These are phyloP conservation scores for Pachypanchax playfairii DNA, from an alignment of 2,113 vertebrate species.

Conservation along the genomic window DNA sequence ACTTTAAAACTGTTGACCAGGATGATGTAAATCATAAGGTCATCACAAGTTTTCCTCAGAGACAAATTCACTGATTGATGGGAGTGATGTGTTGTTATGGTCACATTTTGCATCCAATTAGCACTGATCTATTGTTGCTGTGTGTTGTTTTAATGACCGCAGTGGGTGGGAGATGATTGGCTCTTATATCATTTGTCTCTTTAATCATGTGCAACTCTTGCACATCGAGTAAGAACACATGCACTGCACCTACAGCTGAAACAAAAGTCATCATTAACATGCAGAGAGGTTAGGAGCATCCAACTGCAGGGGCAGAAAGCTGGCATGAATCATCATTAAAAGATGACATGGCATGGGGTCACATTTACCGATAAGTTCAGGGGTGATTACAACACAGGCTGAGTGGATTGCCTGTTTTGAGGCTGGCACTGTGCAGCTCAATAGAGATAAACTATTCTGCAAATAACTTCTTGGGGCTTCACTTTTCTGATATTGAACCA, in stretches of 20 bases:
- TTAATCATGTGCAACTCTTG: constrained; percentile 87
- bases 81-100: constrained; percentile 79
- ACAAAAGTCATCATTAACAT: constrained; percentile 66
- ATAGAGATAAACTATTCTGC: constrained; percentile 66
- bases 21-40: constrained; percentile 71
- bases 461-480: constrained; percentile 62
- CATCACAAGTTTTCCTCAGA: constrained; percentile 80
- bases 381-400: constrained; percentile 25
- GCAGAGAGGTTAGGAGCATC: constrained; percentile 51
- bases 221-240: constrained; percentile 76
- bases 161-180: constrained; percentile 89
- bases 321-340: constrained; percentile 71
- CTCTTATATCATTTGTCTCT: constrained; percentile 88
- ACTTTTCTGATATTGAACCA: constrained; percentile 71
- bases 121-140: constrained; percentile 87
- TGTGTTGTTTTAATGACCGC: constrained; percentile 86
- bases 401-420: constrained; percentile 27
- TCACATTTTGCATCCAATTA: constrained; percentile 93
- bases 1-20: background rate
- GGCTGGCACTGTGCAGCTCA: constrained; percentile 38
- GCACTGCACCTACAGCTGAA: constrained; percentile 45
- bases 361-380: constrained; percentile 35
- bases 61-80: constrained; percentile 83
- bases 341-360: constrained; percentile 51
- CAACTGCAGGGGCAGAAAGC: constrained; percentile 50